Evolutionary conservation across 2,797 vertebrate genomes (phyloP).

Genomic region (Otolemur crassicaudatus): DNA sequence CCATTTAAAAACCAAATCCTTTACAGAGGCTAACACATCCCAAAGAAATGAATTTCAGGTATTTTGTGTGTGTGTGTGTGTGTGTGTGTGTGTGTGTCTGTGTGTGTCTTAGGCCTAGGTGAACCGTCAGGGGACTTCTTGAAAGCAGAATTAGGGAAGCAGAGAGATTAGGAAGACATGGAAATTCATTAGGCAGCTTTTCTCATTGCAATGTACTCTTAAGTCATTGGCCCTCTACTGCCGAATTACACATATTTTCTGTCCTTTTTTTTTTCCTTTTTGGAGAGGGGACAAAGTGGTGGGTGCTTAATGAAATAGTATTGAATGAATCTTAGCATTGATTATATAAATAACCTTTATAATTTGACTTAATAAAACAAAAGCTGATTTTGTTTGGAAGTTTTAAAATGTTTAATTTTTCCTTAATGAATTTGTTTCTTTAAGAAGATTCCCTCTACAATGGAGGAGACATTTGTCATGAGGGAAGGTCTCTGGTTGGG

Average conservation of each 20-base stretch:
- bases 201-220: background rate
- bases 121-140: background rate
- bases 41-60: background rate
- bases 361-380: slow-evolving; percentile 18
- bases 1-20: background rate
- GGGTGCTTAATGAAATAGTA: background rate
- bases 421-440: background rate
- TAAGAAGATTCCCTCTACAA: background rate
- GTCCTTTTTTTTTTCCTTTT: background rate
- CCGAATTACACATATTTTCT: background rate
- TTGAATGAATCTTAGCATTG: slow-evolving; percentile 2
- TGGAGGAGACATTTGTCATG: background rate
- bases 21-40: background rate
- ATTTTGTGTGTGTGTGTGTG: background rate
- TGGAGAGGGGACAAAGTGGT: background rate
- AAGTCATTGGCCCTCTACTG: background rate
- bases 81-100: background rate
- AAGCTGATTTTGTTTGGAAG: background rate
- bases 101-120: background rate
- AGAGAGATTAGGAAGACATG: background rate
- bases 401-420: background rate
- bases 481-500: background rate
- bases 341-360: background rate
- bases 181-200: background rate
- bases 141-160: background rate